A percentile compares a stretch with the other conserved stretches of the same genome.
phyloP scores from a whole-genome alignment of 1,140 invertebrate genomes.

The Euura lappo region DNA sequence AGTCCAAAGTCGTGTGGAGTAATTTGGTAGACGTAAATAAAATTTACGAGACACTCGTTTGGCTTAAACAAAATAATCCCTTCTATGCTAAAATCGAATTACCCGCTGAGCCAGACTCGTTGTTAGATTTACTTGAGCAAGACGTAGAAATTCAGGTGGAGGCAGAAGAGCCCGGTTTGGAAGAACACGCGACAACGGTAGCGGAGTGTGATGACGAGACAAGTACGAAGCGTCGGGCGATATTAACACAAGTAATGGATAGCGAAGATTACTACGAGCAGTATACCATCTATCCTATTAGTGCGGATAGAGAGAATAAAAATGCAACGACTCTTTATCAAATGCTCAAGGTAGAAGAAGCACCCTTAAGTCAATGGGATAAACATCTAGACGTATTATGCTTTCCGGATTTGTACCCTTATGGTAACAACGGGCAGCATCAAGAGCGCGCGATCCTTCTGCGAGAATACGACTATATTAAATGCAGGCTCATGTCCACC shows the following conservation, averaged over 20 bases:
- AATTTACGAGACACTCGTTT: constrained; percentile 26
- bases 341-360: constrained; percentile 25
- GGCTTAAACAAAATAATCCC: constrained; percentile 28
- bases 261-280: constrained; percentile 26
- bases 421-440: constrained; percentile 28
- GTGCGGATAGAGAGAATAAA: constrained; percentile 28
- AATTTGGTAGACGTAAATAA: constrained; percentile 29
- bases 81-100: constrained; percentile 28
- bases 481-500: constrained; percentile 26
- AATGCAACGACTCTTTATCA: constrained; percentile 27
- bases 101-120: constrained; percentile 16
- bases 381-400: constrained; percentile 26
- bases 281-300: constrained; percentile 31
- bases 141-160: constrained; percentile 12
- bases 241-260: constrained; percentile 21
- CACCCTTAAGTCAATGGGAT: constrained; percentile 20
- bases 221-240: background rate
- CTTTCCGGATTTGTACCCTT: constrained; percentile 31
- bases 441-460: constrained; percentile 22
- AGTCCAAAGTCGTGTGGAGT: constrained; percentile 22
- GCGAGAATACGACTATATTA: constrained; percentile 27
- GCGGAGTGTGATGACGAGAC: background rate
- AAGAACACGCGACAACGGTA: background rate
- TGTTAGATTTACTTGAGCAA: background rate
- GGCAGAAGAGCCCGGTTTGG: too few species aligned